phyloP scores from a whole-genome alignment of 2,113 vertebrate genomes.

The Nettapus auritus region DNA sequence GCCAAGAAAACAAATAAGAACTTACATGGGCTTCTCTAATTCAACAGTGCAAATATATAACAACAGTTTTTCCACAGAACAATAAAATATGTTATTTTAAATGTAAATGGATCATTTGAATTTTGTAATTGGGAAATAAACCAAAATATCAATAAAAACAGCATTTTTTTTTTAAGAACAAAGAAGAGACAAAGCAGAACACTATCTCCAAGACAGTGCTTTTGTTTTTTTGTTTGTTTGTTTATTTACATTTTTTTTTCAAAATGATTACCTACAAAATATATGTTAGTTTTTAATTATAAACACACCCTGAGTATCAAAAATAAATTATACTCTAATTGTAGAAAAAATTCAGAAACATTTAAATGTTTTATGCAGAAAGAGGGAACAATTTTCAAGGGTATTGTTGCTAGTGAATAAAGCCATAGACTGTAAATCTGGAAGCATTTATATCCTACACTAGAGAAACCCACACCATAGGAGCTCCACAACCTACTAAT shows the following conservation, averaged over 20 bases:
- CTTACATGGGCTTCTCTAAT: neutral
- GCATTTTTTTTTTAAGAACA: neutral
- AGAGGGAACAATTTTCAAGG: neutral
- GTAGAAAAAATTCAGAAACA: neutral
- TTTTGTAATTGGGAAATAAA: neutral
- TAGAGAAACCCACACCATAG: neutral
- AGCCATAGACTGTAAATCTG: neutral
- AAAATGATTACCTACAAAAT: neutral
- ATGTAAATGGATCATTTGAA: neutral
- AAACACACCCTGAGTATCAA: neutral
- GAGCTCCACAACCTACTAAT: neutral
- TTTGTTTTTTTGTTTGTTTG: neutral
- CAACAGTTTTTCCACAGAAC: neutral
- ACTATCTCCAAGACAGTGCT: neutral
- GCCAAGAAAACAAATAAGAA: neutral
- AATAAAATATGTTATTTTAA: neutral
- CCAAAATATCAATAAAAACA: neutral
- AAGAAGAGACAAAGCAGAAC: neutral
- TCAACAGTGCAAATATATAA: neutral
- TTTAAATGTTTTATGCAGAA: neutral
- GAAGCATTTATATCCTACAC: neutral
- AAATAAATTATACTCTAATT: neutral
- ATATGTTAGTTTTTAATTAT: neutral
- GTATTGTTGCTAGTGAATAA: neutral
- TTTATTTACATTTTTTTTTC: neutral